These are phyloP conservation scores for Leistus spinibarbis DNA, from an alignment of 2,888 invertebrate genomes.

Conservation along the genomic window DNA sequence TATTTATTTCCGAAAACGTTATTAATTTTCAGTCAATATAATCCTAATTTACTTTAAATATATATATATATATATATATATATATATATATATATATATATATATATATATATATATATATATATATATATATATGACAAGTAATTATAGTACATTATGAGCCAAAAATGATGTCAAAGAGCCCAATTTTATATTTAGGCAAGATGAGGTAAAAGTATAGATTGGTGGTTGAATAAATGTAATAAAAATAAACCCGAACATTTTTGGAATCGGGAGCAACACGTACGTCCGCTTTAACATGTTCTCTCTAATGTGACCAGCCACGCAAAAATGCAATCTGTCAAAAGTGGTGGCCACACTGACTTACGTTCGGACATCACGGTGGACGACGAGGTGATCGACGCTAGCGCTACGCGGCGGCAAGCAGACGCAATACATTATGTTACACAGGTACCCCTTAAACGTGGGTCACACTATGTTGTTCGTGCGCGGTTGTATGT, in stretches of 20 bases:
- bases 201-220: not conserved
- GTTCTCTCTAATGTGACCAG: conserved; percentile 27
- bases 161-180: not conserved
- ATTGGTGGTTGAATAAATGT: conserved; percentile 23
- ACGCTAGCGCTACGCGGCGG: not conserved
- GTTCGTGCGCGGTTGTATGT: conserved; percentile 4
- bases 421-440: not conserved
- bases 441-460: not conserved
- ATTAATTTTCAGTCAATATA: too few relatives aligned
- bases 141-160: too few relatives aligned
- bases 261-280: conserved; percentile 29
- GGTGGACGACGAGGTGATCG: not conserved
- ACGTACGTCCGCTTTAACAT: conserved; percentile 33
- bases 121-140: too few relatives aligned
- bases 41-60: too few relatives aligned
- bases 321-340: conserved; percentile 39
- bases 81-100: too few relatives aligned
- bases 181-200: not conserved
- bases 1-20: too few relatives aligned
- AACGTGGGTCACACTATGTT: conserved; percentile 1
- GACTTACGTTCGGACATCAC: conserved; percentile 28
- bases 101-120: too few relatives aligned
- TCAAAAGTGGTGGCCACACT: conserved; percentile 27
- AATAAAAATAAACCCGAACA: conserved; percentile 36
- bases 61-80: too few relatives aligned